Evolutionary conservation across 2,797 vertebrate genomes (phyloP).

Genomic region (Hozukius guyotensis): DNA sequence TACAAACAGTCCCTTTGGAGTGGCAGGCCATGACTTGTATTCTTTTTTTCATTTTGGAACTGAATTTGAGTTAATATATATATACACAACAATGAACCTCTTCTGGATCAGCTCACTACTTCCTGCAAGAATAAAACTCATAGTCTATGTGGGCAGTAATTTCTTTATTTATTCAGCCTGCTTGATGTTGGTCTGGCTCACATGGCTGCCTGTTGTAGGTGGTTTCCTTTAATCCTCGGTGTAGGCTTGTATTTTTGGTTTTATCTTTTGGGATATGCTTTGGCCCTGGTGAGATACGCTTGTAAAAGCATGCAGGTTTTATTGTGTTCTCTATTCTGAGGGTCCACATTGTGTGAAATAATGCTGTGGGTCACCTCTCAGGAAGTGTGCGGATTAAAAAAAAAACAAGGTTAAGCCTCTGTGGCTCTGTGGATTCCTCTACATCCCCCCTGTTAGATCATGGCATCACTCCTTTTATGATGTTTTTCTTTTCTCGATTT

Average conservation of each 20-base stretch:
- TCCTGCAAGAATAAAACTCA: background rate
- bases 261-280: constrained; percentile 15
- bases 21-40: background rate
- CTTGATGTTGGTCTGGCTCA: background rate
- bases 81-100: background rate
- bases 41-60: background rate
- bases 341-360: constrained; percentile 6
- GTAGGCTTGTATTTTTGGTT: constrained; percentile 2
- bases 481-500: background rate
- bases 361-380: constrained; percentile 22
- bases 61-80: background rate
- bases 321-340: background rate
- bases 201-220: constrained; percentile 24
- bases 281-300: background rate
- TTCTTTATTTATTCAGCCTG: background rate
- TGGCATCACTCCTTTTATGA: background rate
- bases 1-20: no score
- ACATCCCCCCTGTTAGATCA: background rate
- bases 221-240: constrained; percentile 34
- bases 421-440: background rate
- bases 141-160: background rate
- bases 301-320: constrained; percentile 1
- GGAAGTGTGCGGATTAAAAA: background rate
- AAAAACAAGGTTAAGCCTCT: constrained; percentile 10
- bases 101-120: background rate